Base-by-base conservation (phyloP, 2,797 vertebrate species). In the Phoebastria nigripes region DNA sequence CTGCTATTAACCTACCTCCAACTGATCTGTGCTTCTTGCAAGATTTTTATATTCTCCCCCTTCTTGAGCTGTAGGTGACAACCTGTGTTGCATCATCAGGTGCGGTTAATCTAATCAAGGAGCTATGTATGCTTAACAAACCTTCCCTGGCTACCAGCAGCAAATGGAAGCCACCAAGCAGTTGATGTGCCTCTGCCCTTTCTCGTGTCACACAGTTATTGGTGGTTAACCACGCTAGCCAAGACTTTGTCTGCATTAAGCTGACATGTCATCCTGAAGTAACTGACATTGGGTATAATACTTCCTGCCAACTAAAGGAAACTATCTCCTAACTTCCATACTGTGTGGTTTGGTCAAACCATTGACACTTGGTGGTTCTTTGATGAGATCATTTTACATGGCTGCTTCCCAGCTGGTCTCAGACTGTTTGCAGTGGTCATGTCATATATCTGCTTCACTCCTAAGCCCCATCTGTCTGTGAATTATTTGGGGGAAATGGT, bases 211-310 rank as follows among this genome's bases (percentile, higher is more conserved):
- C 2, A 2, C 12, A 15, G 54, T 47, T 74, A 10, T 1, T 41
- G 8, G 33, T 55, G 33, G 10, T 66, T 54, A 31, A 31, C 20
- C 4, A 2, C 3, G 1, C 55, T 56, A 37, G 26, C 35, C 47
- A 13, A 28, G 66, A 26, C 56, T 52, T 83, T n/a, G 26, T 55
- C 15, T 81, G 41, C 41, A 8, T 59, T 52, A 61, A 33, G 47
- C 19, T 89, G 55, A 4, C 16, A 3, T 29, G 33, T 77, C 55
- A 37, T n/a, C 25, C 47, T 25, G 19, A 56, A 76, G 21, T 71
- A 69, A 47, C 55, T 83, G n/a, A 44, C 0, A 0, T 5, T 20
- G 11, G 31, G 11, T 77, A 5, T 86, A 51, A 44, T 42, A 17
- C 1, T 52, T 88, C 47, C 49, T 86, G 37, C 31, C 39, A 46